Base-by-base conservation (phyloP, 2,113 vertebrate species). In the Odontophorus gujanensis region DNA sequence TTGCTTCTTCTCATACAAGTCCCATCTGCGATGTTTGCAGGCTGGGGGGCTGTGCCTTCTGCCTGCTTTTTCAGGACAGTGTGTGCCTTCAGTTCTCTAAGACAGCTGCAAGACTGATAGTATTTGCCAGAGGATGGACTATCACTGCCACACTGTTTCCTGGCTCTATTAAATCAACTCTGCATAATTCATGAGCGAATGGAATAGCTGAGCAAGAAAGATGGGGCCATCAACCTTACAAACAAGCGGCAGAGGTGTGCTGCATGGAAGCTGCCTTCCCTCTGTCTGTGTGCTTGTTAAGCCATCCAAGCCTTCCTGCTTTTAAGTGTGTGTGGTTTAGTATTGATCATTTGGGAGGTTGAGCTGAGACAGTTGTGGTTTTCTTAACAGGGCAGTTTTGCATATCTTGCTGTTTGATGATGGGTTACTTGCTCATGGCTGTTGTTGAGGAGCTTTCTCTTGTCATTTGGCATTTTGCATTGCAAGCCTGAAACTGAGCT, bases 271-370 rank as follows among this genome's bases (percentile, higher is more conserved):
- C 53, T 67, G 34, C 19, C 3, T 1, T 73, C 68, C n/a, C 36
- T 80, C 62, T 51, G 21, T 55, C 82, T 50, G 30, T 22, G 62
- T 28, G n/a, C 65, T 77, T 50, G 32, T 77, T 93, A 90, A 87
- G 45, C 36, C 30, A 47, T n/a, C 45, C 1, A 42, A 19, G 36
- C 61, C 59, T 67, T 61, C 58, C 72, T 63, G 61, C 87, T 67
- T 72, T 45, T 82, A 43, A 43, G 48, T 3, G 45, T 20, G 36
- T 0, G 0, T 5, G 4, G 8, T 75, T 80, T 75, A 18, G 19
- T 58, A 30, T 47, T 8, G 32, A 57, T 80, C 13, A 15, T 43
- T 68, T 13, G 30, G 34, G 65, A 81, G 71, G 58, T 53, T 2
- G 38, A 85, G 43, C 71, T 47, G 63, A 32, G 34, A 51, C 26